Conservation (phyloP, 2,797 vertebrate species). For the Dromococcyx pavoninus region DNA sequence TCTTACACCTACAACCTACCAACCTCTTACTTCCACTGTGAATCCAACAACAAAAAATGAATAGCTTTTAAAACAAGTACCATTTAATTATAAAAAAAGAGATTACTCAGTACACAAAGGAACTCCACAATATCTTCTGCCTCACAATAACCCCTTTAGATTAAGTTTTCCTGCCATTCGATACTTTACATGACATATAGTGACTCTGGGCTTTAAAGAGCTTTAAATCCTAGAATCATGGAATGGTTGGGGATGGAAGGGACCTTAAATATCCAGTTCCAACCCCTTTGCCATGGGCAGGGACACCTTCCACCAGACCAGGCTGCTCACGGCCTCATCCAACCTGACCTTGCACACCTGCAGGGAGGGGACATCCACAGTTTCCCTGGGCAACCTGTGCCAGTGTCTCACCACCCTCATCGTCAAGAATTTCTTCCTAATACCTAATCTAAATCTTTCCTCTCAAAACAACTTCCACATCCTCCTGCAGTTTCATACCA, state of each 20-base stretch:
- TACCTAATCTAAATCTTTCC: too few species aligned
- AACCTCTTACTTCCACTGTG: neutral
- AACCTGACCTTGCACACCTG: too few species aligned
- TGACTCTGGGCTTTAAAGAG: accelerated
- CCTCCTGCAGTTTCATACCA: neutral
- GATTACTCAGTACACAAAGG: neutral
- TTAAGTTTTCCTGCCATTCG: neutral
- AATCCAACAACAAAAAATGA: neutral
- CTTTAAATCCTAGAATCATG: neutral
- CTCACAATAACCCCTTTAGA: neutral
- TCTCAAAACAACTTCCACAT: neutral
- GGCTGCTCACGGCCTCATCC: too few species aligned
- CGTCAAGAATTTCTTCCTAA: too few species aligned
- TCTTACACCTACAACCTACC: neutral
- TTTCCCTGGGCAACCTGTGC: too few species aligned
- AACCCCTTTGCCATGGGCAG: too few species aligned
- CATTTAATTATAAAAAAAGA: neutral
- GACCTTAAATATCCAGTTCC: too few species aligned
- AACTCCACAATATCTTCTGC: neutral
- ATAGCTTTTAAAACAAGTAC: neutral
- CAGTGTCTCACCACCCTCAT: too few species aligned
- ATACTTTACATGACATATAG: neutral
- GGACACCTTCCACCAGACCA: too few species aligned
- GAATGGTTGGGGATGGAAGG: too few species aligned
- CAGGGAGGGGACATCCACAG: too few species aligned